Base-by-base conservation (phyloP, 2,888 invertebrate species). In the Calameuta filiformis region DNA sequence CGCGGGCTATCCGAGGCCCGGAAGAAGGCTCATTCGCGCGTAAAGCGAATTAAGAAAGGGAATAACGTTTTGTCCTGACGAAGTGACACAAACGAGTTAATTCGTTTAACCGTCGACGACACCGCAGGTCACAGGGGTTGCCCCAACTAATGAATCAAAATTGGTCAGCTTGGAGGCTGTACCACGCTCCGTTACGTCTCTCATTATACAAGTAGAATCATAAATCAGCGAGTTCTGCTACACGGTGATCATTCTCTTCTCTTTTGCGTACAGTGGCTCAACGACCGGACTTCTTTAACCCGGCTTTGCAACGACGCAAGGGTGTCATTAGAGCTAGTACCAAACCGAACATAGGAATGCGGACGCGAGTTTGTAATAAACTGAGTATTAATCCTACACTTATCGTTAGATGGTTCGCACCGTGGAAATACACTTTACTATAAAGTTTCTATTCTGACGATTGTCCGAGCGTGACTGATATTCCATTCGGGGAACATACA, bases 81-180 rank as follows among this genome's bases (percentile, higher is more conserved):
- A 68, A 35, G 74, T 78, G 81, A 69, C 69, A 79, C 79, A 81
- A 83, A 83, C 80, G 79, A 83, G 81, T 88, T 88, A 88, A 88
- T 86, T 85, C 84, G 84, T 85, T 89, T 87, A 85, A 81, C 81
- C 83, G 81, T 73, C 73, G 69, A 78, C 78, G 82, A 83, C 84
- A 85, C 84, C 80, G 73, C 79, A 80, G 87, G 87, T 88, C 87
- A 82, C 79, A 73, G 76, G 81, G 82, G 84, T 83, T 83, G 83
- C 86, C 87, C 87, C 83, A 82, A 77, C 80, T 87, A 86, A 88
- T 81, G 83, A 88, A 84, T 82, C 81, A 81, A 83, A 86, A 88
- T 86, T 88, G 87, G 78, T 82, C 83, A 74, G 75, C 74, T 73
- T 75, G 76, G 37, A 73, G 40, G 71, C 71, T 37, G 69, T 73